Conservation (phyloP, 2,113 vertebrate species). For the Grammomys dolichurus region DNA sequence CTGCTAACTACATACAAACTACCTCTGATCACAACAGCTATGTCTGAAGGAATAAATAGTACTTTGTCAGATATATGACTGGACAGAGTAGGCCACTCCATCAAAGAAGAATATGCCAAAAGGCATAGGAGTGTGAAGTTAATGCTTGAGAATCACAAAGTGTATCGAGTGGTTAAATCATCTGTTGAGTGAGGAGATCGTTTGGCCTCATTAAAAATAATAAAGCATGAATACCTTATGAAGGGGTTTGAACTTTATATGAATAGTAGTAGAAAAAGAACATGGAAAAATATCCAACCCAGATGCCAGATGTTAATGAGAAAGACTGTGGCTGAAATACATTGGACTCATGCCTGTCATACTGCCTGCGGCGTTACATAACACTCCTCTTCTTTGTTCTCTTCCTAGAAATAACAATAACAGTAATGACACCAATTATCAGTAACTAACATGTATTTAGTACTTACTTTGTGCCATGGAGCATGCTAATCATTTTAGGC, state of each 20-base stretch:
- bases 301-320: neutral
- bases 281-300: neutral
- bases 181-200: neutral
- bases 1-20: neutral
- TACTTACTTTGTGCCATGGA: neutral
- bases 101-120: neutral
- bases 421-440: neutral
- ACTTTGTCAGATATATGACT: neutral
- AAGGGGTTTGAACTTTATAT: neutral
- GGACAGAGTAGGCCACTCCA: neutral
- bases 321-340: neutral
- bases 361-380: neutral
- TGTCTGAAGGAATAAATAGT: slow-evolving; percentile 20
- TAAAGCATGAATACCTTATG: neutral
- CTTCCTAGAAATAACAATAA: neutral
- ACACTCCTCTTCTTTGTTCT: neutral
- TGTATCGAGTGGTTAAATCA: neutral
- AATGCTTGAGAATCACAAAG: neutral
- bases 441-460: neutral
- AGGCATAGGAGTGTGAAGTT: neutral
- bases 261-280: neutral
- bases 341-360: neutral
- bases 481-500: neutral
- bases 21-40: neutral
- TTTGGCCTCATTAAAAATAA: neutral